Evolutionary conservation across 2,113 vertebrate species (phyloP).

Genomic region (Toxotes jaculatrix): DNA sequence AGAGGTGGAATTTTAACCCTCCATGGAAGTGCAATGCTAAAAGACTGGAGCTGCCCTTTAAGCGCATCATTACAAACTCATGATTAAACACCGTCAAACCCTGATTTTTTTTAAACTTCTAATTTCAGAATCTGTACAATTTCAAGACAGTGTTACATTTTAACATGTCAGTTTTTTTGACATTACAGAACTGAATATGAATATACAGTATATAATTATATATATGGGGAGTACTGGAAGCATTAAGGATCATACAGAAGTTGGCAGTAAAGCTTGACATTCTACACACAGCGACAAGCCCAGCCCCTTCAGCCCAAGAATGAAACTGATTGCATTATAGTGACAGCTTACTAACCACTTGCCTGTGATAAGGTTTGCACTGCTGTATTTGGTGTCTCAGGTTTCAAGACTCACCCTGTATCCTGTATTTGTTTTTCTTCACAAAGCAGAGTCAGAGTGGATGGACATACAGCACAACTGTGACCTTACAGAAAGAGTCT

Average conservation of each 20-base stretch:
- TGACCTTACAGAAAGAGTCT: neutral
- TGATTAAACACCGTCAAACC: too few relatives aligned
- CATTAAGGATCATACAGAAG: neutral
- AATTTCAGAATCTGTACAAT: too few relatives aligned
- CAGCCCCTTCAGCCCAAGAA: conserved; percentile 40
- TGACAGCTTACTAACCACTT: neutral
- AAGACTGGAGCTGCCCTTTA: too few relatives aligned
- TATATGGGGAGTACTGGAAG: neutral
- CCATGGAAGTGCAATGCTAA: too few relatives aligned
- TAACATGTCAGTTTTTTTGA: too few relatives aligned
- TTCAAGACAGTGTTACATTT: too few relatives aligned
- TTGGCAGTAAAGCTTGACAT: conserved; percentile 21
- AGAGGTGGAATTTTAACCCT: too few relatives aligned
- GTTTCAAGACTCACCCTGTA: conserved; percentile 49
- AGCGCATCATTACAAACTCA: too few relatives aligned
- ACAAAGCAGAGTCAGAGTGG: neutral
- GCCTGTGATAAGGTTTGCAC: conserved; percentile 19
- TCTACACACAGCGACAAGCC: conserved; percentile 35
- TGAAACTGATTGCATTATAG: conserved; percentile 25
- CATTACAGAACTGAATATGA: too few relatives aligned
- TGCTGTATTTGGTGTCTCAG: conserved; percentile 42
- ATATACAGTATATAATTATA: too few relatives aligned
- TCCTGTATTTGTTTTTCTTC: conserved; percentile 49
- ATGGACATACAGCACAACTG: neutral
- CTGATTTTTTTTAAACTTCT: too few relatives aligned